phyloP scores from a whole-genome alignment of 2,113 vertebrate species.

The Salvelinus sp. region DNA sequence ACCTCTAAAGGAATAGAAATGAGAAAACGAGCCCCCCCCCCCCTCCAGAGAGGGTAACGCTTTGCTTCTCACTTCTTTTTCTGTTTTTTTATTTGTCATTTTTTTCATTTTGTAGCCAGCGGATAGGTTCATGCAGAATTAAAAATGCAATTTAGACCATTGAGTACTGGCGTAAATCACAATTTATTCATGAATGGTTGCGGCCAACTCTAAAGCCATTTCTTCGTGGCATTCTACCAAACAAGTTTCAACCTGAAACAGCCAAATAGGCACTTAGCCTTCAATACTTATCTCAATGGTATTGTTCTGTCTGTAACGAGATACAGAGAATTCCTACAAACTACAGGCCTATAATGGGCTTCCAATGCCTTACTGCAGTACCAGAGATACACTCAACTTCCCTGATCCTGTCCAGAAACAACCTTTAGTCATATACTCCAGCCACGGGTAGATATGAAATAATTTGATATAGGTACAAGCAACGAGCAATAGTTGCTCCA shows the following conservation, averaged over 20 bases:
- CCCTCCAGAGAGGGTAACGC: constrained; percentile 5
- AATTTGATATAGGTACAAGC: no score
- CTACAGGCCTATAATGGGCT: not conserved
- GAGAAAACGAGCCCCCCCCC: constrained; percentile 22
- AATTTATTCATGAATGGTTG: not conserved
- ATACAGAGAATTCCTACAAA: not conserved
- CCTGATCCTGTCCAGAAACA: no score
- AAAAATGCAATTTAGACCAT: not conserved
- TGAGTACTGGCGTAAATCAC: not conserved
- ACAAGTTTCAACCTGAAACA: not conserved
- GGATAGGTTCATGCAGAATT: not conserved
- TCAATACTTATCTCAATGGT: not conserved
- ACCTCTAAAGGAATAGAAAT: constrained; percentile 37
- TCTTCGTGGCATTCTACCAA: not conserved
- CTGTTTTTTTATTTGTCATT: constrained; percentile 7
- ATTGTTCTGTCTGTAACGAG: not conserved
- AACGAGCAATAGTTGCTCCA: no score
- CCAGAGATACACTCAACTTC: no score
- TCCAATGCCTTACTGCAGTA: not conserved
- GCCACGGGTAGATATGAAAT: no score
- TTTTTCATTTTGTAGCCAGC: not conserved
- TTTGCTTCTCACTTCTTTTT: constrained; percentile 24
- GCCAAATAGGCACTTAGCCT: constrained; percentile 3
- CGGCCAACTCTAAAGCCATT: not conserved
- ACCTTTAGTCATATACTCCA: no score